Percentiles rank a stretch among this genome's conserved stretches.
These are phyloP conservation scores for Scyliorhinus canicula DNA, from an alignment of 2,797 vertebrate genomes.

Conservation along the genomic window DNA sequence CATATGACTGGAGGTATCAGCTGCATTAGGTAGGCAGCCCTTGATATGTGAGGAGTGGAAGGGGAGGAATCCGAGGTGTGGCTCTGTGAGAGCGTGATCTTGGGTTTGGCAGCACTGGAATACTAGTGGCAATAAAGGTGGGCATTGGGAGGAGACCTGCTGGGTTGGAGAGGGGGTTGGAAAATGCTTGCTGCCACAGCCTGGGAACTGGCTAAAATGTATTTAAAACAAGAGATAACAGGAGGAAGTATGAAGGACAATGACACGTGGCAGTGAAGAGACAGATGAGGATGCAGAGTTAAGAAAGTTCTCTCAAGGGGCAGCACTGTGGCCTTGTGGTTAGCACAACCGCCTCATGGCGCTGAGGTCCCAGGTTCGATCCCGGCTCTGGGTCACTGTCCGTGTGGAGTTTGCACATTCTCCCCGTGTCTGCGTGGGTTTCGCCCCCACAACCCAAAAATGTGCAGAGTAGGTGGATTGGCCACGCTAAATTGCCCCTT, in stretches of 20 bases:
- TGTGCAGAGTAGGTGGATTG: no score
- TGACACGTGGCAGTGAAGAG: not conserved
- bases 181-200: not conserved
- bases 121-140: not conserved
- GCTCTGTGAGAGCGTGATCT: not conserved
- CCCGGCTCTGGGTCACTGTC: no score
- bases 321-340: no score
- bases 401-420: no score
- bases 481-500: no score
- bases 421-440: no score
- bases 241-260: not conserved
- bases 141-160: not conserved
- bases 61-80: not conserved
- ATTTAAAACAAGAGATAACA: not conserved
- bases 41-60: not conserved
- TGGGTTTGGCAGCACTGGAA: not conserved
- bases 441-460: no score
- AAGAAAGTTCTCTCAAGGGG: no score
- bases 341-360: no score
- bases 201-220: not conserved
- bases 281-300: not conserved
- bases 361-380: no score
- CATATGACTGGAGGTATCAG: not conserved
- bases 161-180: not conserved
- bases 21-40: not conserved